These are phyloP conservation scores for Drosophila paranaensis DNA, from an alignment of 2,888 invertebrate species.

Conservation along the genomic window DNA sequence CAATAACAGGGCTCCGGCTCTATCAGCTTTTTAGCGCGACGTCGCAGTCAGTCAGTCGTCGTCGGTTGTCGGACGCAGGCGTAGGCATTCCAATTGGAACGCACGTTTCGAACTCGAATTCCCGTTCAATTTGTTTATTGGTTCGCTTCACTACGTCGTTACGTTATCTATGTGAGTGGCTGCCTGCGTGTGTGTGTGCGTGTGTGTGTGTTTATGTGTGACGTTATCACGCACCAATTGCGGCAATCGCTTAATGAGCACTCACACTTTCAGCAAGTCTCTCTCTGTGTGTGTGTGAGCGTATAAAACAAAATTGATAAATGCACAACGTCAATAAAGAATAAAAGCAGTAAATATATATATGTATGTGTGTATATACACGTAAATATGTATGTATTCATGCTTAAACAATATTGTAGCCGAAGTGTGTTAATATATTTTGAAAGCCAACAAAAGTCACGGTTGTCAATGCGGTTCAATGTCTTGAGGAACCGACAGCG, in stretches of 20 bases:
- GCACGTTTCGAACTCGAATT: slow-evolving; percentile 64
- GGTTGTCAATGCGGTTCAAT: slow-evolving; percentile 73
- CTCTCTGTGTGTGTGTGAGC: slow-evolving; percentile 23
- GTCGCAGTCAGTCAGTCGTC: slow-evolving; percentile 65
- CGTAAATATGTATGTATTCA: slow-evolving; percentile 23
- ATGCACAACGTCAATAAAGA: slow-evolving; percentile 59
- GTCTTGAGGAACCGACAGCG: slow-evolving; percentile 19
- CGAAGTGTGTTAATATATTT: slow-evolving; percentile 59
- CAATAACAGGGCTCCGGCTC: slow-evolving; percentile 59
- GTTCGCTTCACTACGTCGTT: slow-evolving; percentile 43
- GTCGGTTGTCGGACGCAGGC: slow-evolving; percentile 73
- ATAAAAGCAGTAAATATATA: slow-evolving; percentile 7
- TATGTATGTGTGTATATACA: neutral
- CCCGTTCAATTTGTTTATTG: slow-evolving; percentile 56
- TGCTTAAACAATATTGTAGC: slow-evolving; percentile 21
- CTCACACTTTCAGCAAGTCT: slow-evolving; percentile 33
- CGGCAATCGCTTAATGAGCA: slow-evolving; percentile 62
- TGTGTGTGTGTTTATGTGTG: slow-evolving; percentile 32
- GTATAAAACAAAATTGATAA: slow-evolving; percentile 68
- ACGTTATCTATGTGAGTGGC: slow-evolving; percentile 16
- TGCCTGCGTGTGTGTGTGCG: slow-evolving; percentile 24
- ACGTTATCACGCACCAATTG: slow-evolving; percentile 72
- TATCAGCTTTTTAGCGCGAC: slow-evolving; percentile 69
- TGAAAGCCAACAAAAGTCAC: slow-evolving; percentile 69
- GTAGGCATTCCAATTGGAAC: slow-evolving; percentile 66